Evolutionary conservation across 1,140 invertebrate species (phyloP), one percentile per base, ranked within the genome.

Genomic region (Carcinoscorpius rotundicauda): DNA sequence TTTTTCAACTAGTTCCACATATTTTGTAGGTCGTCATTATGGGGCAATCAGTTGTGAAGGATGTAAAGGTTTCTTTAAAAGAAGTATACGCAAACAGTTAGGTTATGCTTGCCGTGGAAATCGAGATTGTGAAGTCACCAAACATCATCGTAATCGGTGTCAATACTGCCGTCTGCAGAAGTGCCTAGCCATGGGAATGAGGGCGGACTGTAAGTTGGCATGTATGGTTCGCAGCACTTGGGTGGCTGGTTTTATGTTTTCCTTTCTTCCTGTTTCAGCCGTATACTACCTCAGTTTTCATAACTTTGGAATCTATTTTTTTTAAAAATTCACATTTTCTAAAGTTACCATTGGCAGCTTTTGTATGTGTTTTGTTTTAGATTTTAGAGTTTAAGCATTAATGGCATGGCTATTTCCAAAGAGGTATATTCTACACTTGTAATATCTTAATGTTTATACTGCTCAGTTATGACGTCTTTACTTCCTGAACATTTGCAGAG

Each of bases 61-160:
- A 50, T 99, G 97, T 79, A 99, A 99, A 81, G 96, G 96, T 49
- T 99, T 99, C 78, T 98, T 99, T 80, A 99, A 99, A 79, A 81
- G 96, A 64, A 98, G 96, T 4, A 96, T 99, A 6, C 83, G 96
- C 57, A 98, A 98, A 80, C 94, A 99, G 78, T 82, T 99, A 63
- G 91, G 93, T 10, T 99, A 99, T 77, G 94, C 96, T 0, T 99
- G 97, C 76, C 84, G 97, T 62, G 97, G 98, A 78, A 93, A 97
- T 71, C 87, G 90, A 73, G 89, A 91, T 71, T 99, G 97, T 78
- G 88, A 95, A 72, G 97, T 99, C 71, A 97, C 98, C 79, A 99
- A 99, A 78, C 83, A 96, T 63, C 97, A 99, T 76, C 82, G 97
- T 70, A 99, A 99, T 80, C 85, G 96, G 64, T 99, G 97, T 75